phyloP scores from a whole-genome alignment of 2,888 invertebrate genomes.

The Cynaeus angustus region DNA sequence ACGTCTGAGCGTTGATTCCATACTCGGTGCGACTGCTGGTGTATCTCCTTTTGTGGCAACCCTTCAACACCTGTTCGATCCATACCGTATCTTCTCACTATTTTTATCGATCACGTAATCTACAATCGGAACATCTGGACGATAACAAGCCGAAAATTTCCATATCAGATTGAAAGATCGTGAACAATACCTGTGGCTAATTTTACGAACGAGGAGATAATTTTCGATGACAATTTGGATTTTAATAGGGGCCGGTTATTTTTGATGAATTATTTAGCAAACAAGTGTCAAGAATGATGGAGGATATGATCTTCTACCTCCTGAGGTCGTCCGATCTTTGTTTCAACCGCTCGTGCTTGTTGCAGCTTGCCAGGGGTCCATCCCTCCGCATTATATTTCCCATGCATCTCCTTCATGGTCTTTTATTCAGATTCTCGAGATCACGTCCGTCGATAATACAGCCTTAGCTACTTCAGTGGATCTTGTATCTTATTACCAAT shows the following conservation, averaged over 20 bases:
- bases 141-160: constrained; percentile 24
- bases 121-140: constrained; percentile 41
- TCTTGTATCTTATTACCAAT: constrained; percentile 28
- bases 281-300: constrained; percentile 30
- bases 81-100: constrained; percentile 55
- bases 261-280: constrained; percentile 29
- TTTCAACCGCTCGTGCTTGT: constrained; percentile 35
- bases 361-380: constrained; percentile 22
- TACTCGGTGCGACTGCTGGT: constrained; percentile 42
- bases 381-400: constrained; percentile 35
- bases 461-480: constrained; percentile 26
- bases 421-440: constrained; percentile 38
- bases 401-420: constrained; percentile 21
- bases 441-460: constrained; percentile 28
- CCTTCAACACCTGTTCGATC: constrained; percentile 50
- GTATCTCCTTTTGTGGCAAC: constrained; percentile 44
- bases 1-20: constrained; percentile 41
- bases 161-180: constrained; percentile 8
- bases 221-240: not conserved
- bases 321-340: constrained; percentile 31
- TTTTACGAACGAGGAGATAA: constrained; percentile 6
- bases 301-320: constrained; percentile 30
- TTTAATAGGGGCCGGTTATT: not conserved
- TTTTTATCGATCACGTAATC: constrained; percentile 56
- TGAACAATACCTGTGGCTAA: constrained; percentile 7